phyloP scores from a whole-genome alignment of 2,797 vertebrate species.

The Pitangus sulphuratus region DNA sequence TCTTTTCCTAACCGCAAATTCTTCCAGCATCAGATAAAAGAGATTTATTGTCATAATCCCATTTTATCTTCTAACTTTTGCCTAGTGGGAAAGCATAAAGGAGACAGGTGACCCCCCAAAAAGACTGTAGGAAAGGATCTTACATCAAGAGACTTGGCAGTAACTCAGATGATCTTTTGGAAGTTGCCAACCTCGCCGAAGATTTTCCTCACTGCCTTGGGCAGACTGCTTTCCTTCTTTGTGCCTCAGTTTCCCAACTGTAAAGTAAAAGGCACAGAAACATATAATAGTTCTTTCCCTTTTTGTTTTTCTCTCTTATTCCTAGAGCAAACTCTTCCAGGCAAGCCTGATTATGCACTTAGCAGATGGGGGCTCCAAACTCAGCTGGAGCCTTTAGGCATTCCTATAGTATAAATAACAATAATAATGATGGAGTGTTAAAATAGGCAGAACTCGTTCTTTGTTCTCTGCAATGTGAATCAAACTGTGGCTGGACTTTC shows the following conservation, averaged over 20 bases:
- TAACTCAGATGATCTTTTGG: neutral
- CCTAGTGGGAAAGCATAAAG: conserved; percentile 7
- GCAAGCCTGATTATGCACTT: neutral
- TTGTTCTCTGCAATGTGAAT: conserved; percentile 22
- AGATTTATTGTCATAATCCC: conserved; percentile 31
- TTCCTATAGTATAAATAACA: conserved; percentile 23
- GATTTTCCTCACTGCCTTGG: neutral
- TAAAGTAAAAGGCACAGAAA: neutral
- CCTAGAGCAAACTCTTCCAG: neutral
- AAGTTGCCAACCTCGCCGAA: neutral
- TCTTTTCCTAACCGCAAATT: neutral
- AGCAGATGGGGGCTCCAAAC: conserved; percentile 22
- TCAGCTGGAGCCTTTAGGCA: conserved; percentile 38
- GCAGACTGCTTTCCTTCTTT: neutral
- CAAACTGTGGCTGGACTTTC: conserved; percentile 22
- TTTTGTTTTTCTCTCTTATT: neutral
- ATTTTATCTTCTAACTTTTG: conserved; percentile 50
- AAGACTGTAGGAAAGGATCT: neutral
- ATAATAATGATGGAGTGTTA: conserved; percentile 24
- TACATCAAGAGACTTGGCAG: neutral
- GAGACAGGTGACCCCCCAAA: conserved; percentile 27
- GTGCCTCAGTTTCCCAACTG: neutral
- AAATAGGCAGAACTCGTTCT: conserved; percentile 25
- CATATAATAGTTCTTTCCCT: neutral
- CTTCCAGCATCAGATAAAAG: conserved; percentile 52